Evolutionary conservation across 2,797 vertebrate species (phyloP), one percentile per base, ranked within the genome.

Genomic region (Pipistrellus nathusii): DNA sequence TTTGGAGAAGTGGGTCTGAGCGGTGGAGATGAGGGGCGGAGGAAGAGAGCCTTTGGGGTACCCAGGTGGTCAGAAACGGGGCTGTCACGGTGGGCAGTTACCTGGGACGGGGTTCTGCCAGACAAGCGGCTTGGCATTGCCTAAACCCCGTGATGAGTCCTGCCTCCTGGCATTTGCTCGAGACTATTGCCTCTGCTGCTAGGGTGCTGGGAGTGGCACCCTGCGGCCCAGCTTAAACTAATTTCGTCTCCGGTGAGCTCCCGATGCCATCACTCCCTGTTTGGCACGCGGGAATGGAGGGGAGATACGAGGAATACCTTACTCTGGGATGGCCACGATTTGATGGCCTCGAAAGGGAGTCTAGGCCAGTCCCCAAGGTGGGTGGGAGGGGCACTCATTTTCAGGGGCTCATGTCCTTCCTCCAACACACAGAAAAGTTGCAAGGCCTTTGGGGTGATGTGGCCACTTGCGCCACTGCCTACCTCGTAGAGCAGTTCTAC

Each of bases 401-500:
- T 72, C 44, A 55, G 17, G 25, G 75, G 6, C 25, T 44, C 48
- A 3, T 55, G 48, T 62, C n/a, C 51, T 27, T 38, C n/a, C 38
- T 72, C 41, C 38, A 64, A 51, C 3, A 13, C 23, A 35, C 0
- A 64, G 75, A 66, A 68, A 44, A 30, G 62, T 20, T 0, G 0
- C 21, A 11, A 3, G 1, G n/a, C 12, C 59, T 38, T 77, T n/a
- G 18, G 57, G 12, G 20, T 21, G 44, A 18, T 25, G 17, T 44
- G 30, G 30, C 14, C 21, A 0, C 18, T 1, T n/a, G 38, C 13
- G 27, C 59, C 11, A n/a, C 55, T 30, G 51, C 98, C 96, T 96
- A 99, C 99, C 99, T 99, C 99, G 66, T 99, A 99, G 41, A 99
- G 98, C 97, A 99, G 98, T 71, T 99, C 98, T 83, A 98, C 98